These are phyloP conservation scores for Caenorhabditis sp. DNA, from an alignment of 2,888 invertebrate genomes.

Conservation along the genomic window DNA sequence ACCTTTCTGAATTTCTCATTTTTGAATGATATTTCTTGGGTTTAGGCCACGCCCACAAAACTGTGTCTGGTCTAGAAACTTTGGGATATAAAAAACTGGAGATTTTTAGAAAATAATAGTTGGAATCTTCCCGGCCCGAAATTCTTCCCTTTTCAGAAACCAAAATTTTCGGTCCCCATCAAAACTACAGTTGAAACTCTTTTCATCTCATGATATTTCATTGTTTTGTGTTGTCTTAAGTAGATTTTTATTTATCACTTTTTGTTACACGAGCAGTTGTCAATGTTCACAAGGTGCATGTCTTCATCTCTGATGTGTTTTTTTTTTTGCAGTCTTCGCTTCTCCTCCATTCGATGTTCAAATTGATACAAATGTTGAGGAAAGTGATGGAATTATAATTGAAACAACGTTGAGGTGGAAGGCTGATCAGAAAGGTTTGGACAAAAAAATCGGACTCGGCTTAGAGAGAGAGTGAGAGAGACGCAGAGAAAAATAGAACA, in stretches of 20 bases:
- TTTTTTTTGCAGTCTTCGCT: constrained; percentile 48
- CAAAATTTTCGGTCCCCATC: too few relatives aligned
- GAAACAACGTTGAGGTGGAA: constrained; percentile 54
- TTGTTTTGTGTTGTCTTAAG: not conserved
- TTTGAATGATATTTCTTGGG: too few relatives aligned
- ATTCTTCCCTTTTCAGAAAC: too few relatives aligned
- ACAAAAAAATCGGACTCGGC: not conserved
- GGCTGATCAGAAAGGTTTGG: constrained; percentile 38
- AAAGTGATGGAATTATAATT: constrained; percentile 54
- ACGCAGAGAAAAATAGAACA: not conserved
- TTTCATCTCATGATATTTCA: too few relatives aligned
- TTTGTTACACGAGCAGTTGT: not conserved
- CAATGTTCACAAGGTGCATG: not conserved
- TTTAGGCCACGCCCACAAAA: too few relatives aligned
- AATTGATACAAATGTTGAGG: constrained; percentile 44
- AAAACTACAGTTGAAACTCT: too few relatives aligned
- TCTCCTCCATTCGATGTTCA: constrained; percentile 48
- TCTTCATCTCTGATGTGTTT: not conserved
- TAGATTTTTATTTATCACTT: not conserved
- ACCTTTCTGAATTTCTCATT: too few relatives aligned
- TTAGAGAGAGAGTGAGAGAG: not conserved
- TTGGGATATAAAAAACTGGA: too few relatives aligned
- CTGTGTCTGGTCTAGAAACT: too few relatives aligned
- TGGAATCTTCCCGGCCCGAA: too few relatives aligned
- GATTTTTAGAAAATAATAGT: too few relatives aligned